phyloP scores from a whole-genome alignment of 2,797 vertebrate species.

The Luscinia luscinia region DNA sequence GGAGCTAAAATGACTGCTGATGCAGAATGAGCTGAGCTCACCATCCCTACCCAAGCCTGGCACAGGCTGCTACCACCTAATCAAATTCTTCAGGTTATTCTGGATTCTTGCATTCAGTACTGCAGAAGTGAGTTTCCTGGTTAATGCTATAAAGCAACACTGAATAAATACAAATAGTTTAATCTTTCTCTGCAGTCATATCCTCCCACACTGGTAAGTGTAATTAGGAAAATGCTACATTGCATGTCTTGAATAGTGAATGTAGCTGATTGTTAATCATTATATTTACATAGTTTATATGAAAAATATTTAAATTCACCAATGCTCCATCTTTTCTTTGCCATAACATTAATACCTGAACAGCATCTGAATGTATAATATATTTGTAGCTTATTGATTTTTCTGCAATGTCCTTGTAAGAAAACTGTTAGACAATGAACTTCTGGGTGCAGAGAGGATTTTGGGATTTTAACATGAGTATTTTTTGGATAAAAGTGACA shows the following conservation, averaged over 20 bases:
- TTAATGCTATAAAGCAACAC: slow-evolving; percentile 68
- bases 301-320: slow-evolving; percentile 74
- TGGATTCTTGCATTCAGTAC: slow-evolving; percentile 7
- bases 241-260: slow-evolving; percentile 66
- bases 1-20: slow-evolving; percentile 50
- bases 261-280: slow-evolving; percentile 73
- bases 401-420: neutral
- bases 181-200: slow-evolving; percentile 67
- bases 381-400: slow-evolving; percentile 19
- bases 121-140: slow-evolving; percentile 39
- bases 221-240: slow-evolving; percentile 76
- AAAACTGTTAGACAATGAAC: slow-evolving; percentile 37
- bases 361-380: slow-evolving; percentile 38
- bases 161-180: slow-evolving; percentile 77
- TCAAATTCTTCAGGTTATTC: slow-evolving; percentile 52
- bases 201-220: slow-evolving; percentile 65
- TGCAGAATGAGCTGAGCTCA: slow-evolving; percentile 51
- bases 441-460: neutral
- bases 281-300: slow-evolving; percentile 73
- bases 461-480: neutral
- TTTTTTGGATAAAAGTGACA: slow-evolving; percentile 7
- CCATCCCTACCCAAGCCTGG: slow-evolving; percentile 34
- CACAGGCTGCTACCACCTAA: slow-evolving; percentile 10
- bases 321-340: slow-evolving; percentile 62
- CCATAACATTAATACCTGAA: slow-evolving; percentile 60